These are phyloP conservation scores for Platysternon megacephalum DNA, from an alignment of 2,113 vertebrate genomes.

Conservation along the genomic window DNA sequence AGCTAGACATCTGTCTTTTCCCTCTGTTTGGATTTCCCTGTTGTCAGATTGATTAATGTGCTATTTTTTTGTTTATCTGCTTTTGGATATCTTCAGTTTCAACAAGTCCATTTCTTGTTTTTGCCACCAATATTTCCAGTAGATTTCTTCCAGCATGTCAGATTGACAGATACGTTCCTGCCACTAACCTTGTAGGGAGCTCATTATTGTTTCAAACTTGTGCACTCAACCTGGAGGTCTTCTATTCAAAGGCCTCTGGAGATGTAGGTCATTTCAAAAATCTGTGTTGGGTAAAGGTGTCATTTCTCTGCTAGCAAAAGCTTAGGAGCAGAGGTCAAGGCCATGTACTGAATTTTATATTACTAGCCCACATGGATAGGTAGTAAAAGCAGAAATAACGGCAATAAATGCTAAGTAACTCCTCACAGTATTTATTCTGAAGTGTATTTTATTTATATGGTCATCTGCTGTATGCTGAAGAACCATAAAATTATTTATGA, in stretches of 20 bases:
- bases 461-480: not conserved
- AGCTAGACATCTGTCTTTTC: slow-evolving; percentile 44
- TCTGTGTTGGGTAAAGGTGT: slow-evolving; percentile 22
- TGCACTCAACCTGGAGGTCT: slow-evolving; percentile 32
- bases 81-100: slow-evolving; percentile 79
- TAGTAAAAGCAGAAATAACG: slow-evolving; percentile 3
- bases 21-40: slow-evolving; percentile 51
- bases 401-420: not conserved
- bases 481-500: slow-evolving; percentile 27
- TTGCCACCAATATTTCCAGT: slow-evolving; percentile 78
- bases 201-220: slow-evolving; percentile 70
- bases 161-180: slow-evolving; percentile 76
- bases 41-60: slow-evolving; percentile 77
- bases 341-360: slow-evolving; percentile 13
- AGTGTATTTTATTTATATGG: slow-evolving; percentile 20
- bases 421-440: not conserved
- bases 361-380: not conserved
- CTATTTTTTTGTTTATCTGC: slow-evolving; percentile 72
- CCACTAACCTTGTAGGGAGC: slow-evolving; percentile 56
- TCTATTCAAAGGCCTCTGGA: slow-evolving; percentile 29
- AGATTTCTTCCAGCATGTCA: slow-evolving; percentile 76
- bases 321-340: not conserved
- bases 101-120: slow-evolving; percentile 78
- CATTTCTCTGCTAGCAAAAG: slow-evolving; percentile 13
- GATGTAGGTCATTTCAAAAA: slow-evolving; percentile 47